Base-by-base conservation (phyloP, 2,113 vertebrate genomes). In the Rhinolophus ferrumequinum region DNA sequence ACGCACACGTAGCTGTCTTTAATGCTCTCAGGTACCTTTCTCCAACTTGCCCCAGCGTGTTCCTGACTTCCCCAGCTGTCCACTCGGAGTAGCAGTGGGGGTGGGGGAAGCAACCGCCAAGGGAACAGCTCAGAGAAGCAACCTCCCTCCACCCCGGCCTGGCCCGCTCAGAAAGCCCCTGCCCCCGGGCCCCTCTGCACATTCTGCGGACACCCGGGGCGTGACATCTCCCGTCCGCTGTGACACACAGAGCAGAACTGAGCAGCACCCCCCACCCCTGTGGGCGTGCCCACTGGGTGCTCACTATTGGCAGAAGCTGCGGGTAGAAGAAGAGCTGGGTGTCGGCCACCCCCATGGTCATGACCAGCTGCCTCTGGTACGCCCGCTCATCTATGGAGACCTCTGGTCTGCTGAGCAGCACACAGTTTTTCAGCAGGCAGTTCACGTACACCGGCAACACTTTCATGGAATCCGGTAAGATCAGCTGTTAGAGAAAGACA, bases 381-480 rank as follows among this genome's bases (percentile, higher is more conserved):
- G 99, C 98, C 93, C 99, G 94, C 87, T 99, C 99, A 0, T 99
- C 99, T 0, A 98, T 99, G 0, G 99, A 94, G 47, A 99, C 98
- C 90, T 99, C 99, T 0, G 99, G 98, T 77, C 99, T 99, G 97
- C 99, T 89, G 0, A 98, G 98, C 44, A 99, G 97, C 58, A 99
- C 99, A 0, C 98, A 98, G 13, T 98, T 99, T 98, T 99, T 99
- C 98, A 99, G 90, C 96, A 99, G 98, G 67, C 99, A 99, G 96
- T 99, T 99, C 98, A 99, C 99, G 98, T 99, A 99, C 67, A 99
- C 99, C 0, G 99, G 99, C 56, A 99, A 98, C 92, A 99, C 99
- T 97, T 99, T 99, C 99, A 99, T 99, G 12, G 99, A 98, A 10
- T 99, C 99, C 0, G 99, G 99, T 58, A 99, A 98, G 92, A 99